Base-by-base conservation (phyloP, 2,797 vertebrate genomes). In the Enteromius mattozi region DNA sequence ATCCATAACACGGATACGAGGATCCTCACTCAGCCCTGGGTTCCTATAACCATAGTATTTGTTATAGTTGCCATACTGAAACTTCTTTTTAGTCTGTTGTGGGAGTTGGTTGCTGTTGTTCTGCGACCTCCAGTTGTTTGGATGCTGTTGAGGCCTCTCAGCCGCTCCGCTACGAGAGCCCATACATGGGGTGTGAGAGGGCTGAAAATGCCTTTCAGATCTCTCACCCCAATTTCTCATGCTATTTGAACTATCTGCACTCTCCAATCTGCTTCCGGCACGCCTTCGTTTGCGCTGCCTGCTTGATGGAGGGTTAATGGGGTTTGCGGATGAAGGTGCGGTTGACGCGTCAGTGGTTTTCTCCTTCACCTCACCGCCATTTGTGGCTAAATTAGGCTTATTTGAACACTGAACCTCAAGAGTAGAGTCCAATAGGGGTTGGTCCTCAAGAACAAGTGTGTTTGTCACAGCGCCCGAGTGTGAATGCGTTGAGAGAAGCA, bases 1-100 rank as follows among this genome's bases (percentile, higher is more conserved):
- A 56, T 93, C 94, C 83, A 99, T 87, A 4, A 95, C 91, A 0
- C 92, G 92, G 8, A 97, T 80, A 14, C 97, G 93, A 0, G 92
- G 93, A 80, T 99, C 97, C 88, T 97, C 96, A 1, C 92, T 95
- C 9, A 91, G 87, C 0, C 94, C 93, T 0, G 97, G 97, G 91
- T 98, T 99, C 17, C 97, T 96, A 88, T 98, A 99, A 42, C 97
- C 97, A 1, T 99, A 99, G 88, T 99, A 99, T 87, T 97, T 96
- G 93, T 95, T 96, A 66, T 98, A 98, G 92, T 98, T 98, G n/a
- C 97, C 97, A 4, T 96, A 98, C 84, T 97, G 97, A 91, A 98
- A 99, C 88, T 96, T 97, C 75, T 92, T 91, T 24, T 89, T 89
- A 87, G 89, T 91, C 16, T 92, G 90, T 2, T 92, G 82, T n/a